Base-by-base conservation (phyloP, 1,140 invertebrate species). In the Pogonomyrmex barbatus region DNA sequence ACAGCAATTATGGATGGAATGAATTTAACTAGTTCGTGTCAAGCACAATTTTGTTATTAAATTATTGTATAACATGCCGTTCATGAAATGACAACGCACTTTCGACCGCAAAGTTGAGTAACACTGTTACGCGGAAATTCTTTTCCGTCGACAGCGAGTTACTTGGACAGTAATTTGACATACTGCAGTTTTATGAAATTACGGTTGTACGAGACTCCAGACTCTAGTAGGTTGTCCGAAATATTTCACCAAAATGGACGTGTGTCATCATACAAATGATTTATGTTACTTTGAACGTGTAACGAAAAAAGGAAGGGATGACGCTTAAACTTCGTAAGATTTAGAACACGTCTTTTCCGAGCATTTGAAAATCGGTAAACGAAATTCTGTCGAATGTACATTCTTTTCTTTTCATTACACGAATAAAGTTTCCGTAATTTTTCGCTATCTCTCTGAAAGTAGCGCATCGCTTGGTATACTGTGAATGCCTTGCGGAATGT, bases 151-250 rank as follows among this genome's bases (percentile, higher is more conserved):
- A 83, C 79, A 36, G 68, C 68, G 68, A 82, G 78, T 82, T 71
- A 71, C 50, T 52, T 6, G 67, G 78, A 82, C 78, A 71, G 78
- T 82, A 71, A 71, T 82, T 82, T 71, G 67, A 82, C 78, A n/a
- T 71, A 82, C 78, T 71, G 78, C 78, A 82, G 67, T 82, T 82
- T 82, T 82, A 82, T 73, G 67, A 24, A 73, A 73, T 82, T 73
- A 73, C 67, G 30, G 30, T 56, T 76, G 54, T 58, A 58, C 52
- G 77, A n/a, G 33, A 68, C 77, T 81, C n/a, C 8, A 68, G 47
- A 54, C 76, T 79, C 17, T 14, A 78, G 45, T 65, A 70, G 24
- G 17, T 82, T 45, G 24, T 17, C 52, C 78, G 52, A 82, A 82
- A 58, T 82, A 56, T 58, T 58, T 71, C 78, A 71, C 24, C 39